A percentile compares a stretch with the other conserved stretches of the same genome.
Conservation (phyloP, 2,797 vertebrate species). For the Sebastes itinus region DNA sequence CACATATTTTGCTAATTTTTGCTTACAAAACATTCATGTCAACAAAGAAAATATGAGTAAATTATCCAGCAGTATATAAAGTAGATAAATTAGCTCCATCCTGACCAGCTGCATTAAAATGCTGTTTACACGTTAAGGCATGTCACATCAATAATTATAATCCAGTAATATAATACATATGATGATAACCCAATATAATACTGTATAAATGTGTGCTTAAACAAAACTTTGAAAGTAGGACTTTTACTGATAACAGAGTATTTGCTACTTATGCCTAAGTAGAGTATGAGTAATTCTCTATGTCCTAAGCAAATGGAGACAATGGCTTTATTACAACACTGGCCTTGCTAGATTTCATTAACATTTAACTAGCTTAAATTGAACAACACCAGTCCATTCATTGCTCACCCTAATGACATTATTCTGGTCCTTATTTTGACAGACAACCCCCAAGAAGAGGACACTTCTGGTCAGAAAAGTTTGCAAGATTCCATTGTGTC, state of each 20-base stretch:
- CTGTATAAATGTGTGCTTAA: neutral
- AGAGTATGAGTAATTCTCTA: neutral
- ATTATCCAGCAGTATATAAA: neutral
- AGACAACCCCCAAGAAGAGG: slow-evolving; percentile 36
- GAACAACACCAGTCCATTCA: neutral
- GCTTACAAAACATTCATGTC: neutral
- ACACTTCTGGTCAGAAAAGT: neutral
- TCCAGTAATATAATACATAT: neutral
- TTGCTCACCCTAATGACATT: slow-evolving; percentile 18
- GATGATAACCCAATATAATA: neutral
- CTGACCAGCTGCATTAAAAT: neutral
- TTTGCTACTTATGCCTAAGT: neutral
- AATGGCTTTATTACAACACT: neutral
- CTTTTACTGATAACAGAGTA: neutral
- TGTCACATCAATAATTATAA: neutral
- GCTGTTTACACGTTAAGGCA: neutral
- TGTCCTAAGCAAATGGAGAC: neutral
- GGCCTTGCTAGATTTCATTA: slow-evolving; percentile 2
- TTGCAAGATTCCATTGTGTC: neutral
- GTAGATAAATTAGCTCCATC: too few species aligned
- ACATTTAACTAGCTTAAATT: slow-evolving; percentile 3
- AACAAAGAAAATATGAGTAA: neutral
- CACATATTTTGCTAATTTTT: neutral
- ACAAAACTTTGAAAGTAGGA: neutral
- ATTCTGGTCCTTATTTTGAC: slow-evolving; percentile 25